Evolutionary conservation across 2,797 vertebrate species (phyloP).

Genomic region (Squalus acanthias): DNA sequence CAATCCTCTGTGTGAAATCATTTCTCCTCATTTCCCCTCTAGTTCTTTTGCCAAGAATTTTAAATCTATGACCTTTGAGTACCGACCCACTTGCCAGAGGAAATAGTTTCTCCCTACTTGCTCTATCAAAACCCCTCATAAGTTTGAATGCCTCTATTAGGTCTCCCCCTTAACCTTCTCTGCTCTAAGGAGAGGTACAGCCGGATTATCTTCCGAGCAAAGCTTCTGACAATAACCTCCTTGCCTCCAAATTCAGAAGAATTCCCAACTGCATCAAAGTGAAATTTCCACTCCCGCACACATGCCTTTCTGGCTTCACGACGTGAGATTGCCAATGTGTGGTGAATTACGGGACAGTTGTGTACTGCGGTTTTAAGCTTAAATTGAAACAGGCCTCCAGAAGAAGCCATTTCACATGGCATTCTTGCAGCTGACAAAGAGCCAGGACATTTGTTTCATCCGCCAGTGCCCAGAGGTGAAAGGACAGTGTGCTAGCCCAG

Average conservation of each 20-base stretch:
- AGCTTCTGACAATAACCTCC: neutral
- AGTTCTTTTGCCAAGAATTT: no score
- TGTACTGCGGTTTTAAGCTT: neutral
- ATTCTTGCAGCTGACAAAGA: neutral
- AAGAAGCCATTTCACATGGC: neutral
- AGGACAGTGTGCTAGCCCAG: neutral
- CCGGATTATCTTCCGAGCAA: neutral
- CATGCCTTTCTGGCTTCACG: neutral
- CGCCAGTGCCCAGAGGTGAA: neutral
- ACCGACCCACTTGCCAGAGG: no score
- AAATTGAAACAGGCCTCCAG: neutral
- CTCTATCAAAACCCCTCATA: no score
- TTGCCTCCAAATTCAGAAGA: neutral
- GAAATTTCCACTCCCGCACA: neutral
- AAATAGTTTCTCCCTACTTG: no score
- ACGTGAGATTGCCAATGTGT: neutral
- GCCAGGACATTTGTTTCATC: neutral
- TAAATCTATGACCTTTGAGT: no score
- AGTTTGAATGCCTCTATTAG: neutral
- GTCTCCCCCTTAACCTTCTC: neutral
- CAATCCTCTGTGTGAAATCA: no score
- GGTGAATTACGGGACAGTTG: neutral
- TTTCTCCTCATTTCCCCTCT: no score
- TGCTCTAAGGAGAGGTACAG: neutral
- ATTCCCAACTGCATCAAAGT: neutral